Percentiles rank a stretch among this genome's conserved stretches.
Conservation (phyloP, 1,140 invertebrate species). For the Leucophenga varia region DNA sequence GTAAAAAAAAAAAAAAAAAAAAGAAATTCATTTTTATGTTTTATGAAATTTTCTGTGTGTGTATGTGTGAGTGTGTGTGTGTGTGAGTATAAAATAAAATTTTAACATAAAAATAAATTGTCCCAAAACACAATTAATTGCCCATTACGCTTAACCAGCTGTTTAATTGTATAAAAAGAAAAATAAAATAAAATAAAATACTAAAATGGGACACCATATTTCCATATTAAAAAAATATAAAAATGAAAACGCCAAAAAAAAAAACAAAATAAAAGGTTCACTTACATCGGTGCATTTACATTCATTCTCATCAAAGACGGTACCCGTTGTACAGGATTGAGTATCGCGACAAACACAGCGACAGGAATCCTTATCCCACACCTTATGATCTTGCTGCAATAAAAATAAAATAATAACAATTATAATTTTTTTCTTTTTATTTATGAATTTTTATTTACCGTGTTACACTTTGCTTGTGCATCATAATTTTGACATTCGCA, state of each 20-base stretch:
- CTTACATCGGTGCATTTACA: conserved; percentile 63
- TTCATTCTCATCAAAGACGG: conserved; percentile 61
- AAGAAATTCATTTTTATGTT: neutral
- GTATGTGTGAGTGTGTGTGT: too few species aligned
- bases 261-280: too few species aligned
- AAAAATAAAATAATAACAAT: conserved; percentile 1
- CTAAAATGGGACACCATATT: too few species aligned
- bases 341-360: conserved; percentile 61
- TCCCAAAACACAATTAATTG: neutral
- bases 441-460: conserved; percentile 23
- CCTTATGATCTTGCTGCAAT: conserved; percentile 56
- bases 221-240: too few species aligned
- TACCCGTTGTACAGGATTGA: conserved; percentile 63
- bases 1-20: conserved; percentile 4
- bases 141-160: too few species aligned
- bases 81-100: too few species aligned
- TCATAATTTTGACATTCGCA: conserved; percentile 65
- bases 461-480: conserved; percentile 62
- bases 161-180: too few species aligned
- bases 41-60: too few species aligned
- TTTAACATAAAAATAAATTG: conserved; percentile 2
- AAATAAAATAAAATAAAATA: too few species aligned
- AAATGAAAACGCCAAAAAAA: too few species aligned
- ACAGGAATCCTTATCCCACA: conserved; percentile 65
- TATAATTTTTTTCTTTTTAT: neutral